Evolutionary conservation across 2,888 invertebrate species (phyloP), one percentile per base, ranked within the genome.

Genomic region (Amphipoea lucens): DNA sequence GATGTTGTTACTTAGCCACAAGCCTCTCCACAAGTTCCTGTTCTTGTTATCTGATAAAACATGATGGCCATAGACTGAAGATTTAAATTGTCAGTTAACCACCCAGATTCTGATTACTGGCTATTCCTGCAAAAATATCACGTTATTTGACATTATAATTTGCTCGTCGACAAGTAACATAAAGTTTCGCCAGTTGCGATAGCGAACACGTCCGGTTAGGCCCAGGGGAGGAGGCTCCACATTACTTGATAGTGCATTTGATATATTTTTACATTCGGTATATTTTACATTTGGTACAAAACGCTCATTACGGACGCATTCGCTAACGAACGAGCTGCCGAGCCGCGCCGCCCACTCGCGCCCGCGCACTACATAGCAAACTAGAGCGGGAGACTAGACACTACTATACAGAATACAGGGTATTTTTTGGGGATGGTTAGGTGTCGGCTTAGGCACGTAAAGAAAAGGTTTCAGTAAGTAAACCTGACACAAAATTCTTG

Each of bases 271-370:
- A 93, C 94, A 94, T 94, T 94, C 92, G 92, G 91, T 93, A 92
- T 91, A 95, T 84, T 84, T 71, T 73, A 74, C 93, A 94, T 94
- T 94, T 92, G 92, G 91, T 92, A 92, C 91, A 95, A 95, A 95
- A 94, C 95, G 94, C 93, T 96, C 95, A 95, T 96, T 95, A 96
- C 89, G 91, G 91, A 95, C 93, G 95, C 96, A 95, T 95, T 96
- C 95, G 93, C 95, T 96, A 96, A 96, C 95, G 96, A 96, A 95
- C 91, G 92, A 92, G 94, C 90, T 90, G 92, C 89, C 85, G 87
- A 40, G 75, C 20, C 17, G 48, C 74, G 40, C 66, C 75, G 14
- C 45, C 84, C 70, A 20, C 66, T 51, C 75, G 76, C 62, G 78
- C 45, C 40, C 74, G 75, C 74, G 63, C 76, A 57, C 48, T 67